These are phyloP conservation scores for Cyclophora punctaria DNA, from an alignment of 2,888 invertebrate species.

Conservation along the genomic window DNA sequence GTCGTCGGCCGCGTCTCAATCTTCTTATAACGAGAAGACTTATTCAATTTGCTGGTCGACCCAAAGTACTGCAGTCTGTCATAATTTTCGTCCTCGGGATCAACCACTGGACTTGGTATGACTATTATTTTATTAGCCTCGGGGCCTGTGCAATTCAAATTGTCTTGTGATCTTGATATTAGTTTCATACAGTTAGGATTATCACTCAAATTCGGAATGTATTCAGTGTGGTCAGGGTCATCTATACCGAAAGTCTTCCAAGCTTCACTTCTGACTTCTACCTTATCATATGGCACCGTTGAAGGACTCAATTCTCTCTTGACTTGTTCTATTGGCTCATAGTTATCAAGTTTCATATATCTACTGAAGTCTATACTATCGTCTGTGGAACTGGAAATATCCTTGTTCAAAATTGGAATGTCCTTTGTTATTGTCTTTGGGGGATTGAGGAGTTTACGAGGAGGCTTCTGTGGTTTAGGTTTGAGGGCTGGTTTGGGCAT, in stretches of 20 bases:
- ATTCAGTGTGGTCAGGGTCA: constrained; percentile 82
- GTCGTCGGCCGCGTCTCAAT: constrained; percentile 77
- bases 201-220: constrained; percentile 61
- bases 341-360: constrained; percentile 70
- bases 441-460: constrained; percentile 71
- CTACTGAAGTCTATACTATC: constrained; percentile 68
- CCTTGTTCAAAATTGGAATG: constrained; percentile 42
- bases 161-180: constrained; percentile 70
- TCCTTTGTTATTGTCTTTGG: constrained; percentile 55
- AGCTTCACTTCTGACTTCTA: constrained; percentile 85
- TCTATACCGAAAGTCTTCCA: constrained; percentile 87
- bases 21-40: constrained; percentile 80
- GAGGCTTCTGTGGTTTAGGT: constrained; percentile 78
- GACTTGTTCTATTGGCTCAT: constrained; percentile 66
- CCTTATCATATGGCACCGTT: constrained; percentile 80
- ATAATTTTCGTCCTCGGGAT: constrained; percentile 78
- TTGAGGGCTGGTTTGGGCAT: constrained; percentile 75
- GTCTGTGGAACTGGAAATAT: constrained; percentile 50
- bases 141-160: constrained; percentile 59
- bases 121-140: constrained; percentile 74
- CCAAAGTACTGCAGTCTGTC: constrained; percentile 89
- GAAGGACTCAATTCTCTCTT: constrained; percentile 63
- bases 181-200: constrained; percentile 66
- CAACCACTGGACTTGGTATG: constrained; percentile 63
- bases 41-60: constrained; percentile 80